Conservation (phyloP, 2,113 vertebrate species). For the Paedocypris sp. region DNA sequence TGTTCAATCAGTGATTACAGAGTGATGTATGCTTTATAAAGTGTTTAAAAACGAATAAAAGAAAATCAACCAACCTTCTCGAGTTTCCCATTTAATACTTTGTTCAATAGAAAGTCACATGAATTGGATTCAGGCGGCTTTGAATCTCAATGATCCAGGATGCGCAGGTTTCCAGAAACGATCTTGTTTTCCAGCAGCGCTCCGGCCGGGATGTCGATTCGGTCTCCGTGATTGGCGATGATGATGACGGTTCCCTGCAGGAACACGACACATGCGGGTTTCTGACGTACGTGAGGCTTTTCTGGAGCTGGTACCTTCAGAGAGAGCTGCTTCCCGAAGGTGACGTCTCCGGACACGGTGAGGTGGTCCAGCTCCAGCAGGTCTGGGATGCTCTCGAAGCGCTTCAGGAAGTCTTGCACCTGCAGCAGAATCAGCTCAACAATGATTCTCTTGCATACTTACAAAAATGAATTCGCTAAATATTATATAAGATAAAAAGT, state of each 20-base stretch:
- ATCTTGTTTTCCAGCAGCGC: constrained; percentile 97
- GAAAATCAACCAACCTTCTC: too few species aligned
- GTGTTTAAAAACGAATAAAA: too few species aligned
- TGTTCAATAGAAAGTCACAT: background rate
- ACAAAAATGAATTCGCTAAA: too few species aligned
- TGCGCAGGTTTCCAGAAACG: constrained; percentile 92
- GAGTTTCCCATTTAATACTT: too few species aligned
- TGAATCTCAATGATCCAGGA: constrained; percentile 85
- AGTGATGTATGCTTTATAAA: too few species aligned
- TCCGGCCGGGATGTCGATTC: constrained; percentile 94
- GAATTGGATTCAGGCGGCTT: background rate
- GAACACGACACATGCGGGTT: too few species aligned
- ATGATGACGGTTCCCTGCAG: constrained; percentile 95
- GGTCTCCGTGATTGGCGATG: constrained; percentile 91
- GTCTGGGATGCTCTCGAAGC: constrained; percentile 93
- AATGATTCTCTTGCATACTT: too few species aligned
- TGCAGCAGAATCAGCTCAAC: too few species aligned
- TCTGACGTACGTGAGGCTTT: too few species aligned
- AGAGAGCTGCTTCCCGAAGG: constrained; percentile 90
- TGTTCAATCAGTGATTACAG: too few species aligned
- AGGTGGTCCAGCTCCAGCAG: constrained; percentile 96
- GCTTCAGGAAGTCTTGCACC: constrained; percentile 84
- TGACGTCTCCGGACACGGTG: constrained; percentile 94
- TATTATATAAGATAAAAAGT: too few species aligned
- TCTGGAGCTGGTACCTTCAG: constrained; percentile 66